Conservation (phyloP, 2,113 vertebrate genomes). For the Sorex araneus region DNA sequence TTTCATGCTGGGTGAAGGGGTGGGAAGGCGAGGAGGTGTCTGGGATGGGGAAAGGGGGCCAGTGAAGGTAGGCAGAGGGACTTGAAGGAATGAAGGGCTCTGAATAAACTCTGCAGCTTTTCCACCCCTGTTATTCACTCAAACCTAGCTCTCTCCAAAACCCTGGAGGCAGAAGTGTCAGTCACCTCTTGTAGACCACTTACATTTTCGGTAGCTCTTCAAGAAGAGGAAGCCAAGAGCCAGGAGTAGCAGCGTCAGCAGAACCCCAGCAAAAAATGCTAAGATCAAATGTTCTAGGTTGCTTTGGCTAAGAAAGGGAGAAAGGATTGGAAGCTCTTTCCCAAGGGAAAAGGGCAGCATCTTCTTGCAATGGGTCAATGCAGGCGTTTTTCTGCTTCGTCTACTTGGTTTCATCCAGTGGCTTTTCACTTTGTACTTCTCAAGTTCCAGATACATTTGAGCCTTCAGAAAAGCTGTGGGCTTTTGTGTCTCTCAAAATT, state of each 20-base stretch:
- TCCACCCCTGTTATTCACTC: background rate
- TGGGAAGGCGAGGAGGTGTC: background rate
- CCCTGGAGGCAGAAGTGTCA: background rate
- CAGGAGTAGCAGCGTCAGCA: conserved; percentile 75
- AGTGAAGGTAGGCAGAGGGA: background rate
- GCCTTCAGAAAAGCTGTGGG: background rate
- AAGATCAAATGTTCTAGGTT: conserved; percentile 74
- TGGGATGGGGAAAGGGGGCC: background rate
- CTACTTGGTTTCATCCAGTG: background rate
- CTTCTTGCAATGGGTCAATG: background rate
- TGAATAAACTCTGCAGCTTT: background rate
- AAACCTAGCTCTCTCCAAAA: background rate
- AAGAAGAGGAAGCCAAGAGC: conserved; percentile 64
- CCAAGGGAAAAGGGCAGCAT: background rate
- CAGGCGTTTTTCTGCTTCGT: background rate
- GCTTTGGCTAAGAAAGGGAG: conserved; percentile 52
- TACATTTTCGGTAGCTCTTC: conserved; percentile 80
- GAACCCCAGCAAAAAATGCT: conserved; percentile 83
- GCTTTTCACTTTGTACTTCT: conserved; percentile 19
- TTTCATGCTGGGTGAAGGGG: background rate
- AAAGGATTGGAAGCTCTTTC: background rate
- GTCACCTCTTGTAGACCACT: conserved; percentile 61
- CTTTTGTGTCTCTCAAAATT: background rate
- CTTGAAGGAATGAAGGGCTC: background rate
- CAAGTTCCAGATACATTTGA: background rate